These are phyloP conservation scores for Microcebus griseorufus DNA, from an alignment of 2,113 vertebrate species.

Conservation along the genomic window DNA sequence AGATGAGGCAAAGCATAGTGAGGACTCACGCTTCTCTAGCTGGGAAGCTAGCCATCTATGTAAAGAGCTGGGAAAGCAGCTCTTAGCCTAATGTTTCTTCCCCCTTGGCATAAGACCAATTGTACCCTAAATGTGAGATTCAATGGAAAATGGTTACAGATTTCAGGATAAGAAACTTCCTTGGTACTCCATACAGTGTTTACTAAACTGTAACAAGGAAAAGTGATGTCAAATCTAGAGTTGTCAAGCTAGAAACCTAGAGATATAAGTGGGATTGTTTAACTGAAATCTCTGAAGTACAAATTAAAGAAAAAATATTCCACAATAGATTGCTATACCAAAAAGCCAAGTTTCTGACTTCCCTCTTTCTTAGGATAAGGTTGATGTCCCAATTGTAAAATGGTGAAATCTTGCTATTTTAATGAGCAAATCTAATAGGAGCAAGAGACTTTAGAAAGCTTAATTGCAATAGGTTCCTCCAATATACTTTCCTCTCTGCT, in stretches of 20 bases:
- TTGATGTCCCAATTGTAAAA: background rate
- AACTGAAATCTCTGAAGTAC: background rate
- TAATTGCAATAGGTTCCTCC: background rate
- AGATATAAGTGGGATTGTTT: background rate
- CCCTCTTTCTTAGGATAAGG: background rate
- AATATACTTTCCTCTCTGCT: background rate
- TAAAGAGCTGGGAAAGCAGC: background rate
- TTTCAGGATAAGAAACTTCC: background rate
- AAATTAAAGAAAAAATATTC: background rate
- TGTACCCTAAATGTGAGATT: background rate
- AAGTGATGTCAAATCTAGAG: background rate
- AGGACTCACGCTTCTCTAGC: background rate
- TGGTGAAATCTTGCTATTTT: background rate
- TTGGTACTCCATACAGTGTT: background rate
- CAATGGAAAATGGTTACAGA: background rate
- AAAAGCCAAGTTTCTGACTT: background rate
- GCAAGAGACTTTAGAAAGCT: background rate
- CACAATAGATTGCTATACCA: background rate
- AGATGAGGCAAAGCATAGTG: background rate
- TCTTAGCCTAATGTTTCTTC: background rate
- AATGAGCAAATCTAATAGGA: background rate
- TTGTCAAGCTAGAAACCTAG: background rate
- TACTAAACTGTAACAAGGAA: background rate
- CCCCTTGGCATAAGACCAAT: background rate
- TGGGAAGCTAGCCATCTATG: background rate